These are phyloP conservation scores for Ursus arctos DNA, from an alignment of 2,113 vertebrate genomes.

Conservation along the genomic window DNA sequence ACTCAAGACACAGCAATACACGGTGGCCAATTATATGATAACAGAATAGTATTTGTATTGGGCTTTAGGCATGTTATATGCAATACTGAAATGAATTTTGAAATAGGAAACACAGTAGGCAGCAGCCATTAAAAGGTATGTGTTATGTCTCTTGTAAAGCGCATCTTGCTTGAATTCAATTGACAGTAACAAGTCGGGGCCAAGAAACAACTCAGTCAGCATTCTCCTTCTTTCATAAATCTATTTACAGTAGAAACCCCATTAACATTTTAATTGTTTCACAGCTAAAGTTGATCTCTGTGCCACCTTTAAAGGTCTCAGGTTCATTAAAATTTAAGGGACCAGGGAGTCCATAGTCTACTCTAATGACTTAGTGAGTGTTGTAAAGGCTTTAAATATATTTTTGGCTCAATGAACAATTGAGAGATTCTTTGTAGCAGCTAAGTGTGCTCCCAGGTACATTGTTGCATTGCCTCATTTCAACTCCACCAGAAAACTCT, in stretches of 20 bases:
- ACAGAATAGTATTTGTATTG: conserved; percentile 46
- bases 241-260: conserved; percentile 68
- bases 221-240: conserved; percentile 71
- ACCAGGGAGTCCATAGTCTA: conserved; percentile 58
- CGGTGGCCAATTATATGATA: conserved; percentile 52
- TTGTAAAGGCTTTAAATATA: conserved; percentile 53
- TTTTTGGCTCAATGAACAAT: conserved; percentile 56
- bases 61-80: conserved; percentile 42
- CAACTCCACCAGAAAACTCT: background rate
- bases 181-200: conserved; percentile 64
- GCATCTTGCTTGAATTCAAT: conserved; percentile 59
- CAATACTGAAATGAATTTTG: conserved; percentile 53
- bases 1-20: conserved; percentile 46
- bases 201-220: conserved; percentile 69
- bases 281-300: conserved; percentile 67
- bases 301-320: conserved; percentile 66
- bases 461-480: background rate
- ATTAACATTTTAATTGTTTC: conserved; percentile 83
- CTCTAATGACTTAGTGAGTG: conserved; percentile 48
- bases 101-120: conserved; percentile 31
- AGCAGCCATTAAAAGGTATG: background rate
- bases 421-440: conserved; percentile 23
- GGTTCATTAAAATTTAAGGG: conserved; percentile 78
- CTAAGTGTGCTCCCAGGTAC: background rate
- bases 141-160: background rate